A percentile compares a stretch with the other conserved stretches of the same genome.
phyloP scores from a whole-genome alignment of 1,140 invertebrate species.

The Tetramorium simillimum region DNA sequence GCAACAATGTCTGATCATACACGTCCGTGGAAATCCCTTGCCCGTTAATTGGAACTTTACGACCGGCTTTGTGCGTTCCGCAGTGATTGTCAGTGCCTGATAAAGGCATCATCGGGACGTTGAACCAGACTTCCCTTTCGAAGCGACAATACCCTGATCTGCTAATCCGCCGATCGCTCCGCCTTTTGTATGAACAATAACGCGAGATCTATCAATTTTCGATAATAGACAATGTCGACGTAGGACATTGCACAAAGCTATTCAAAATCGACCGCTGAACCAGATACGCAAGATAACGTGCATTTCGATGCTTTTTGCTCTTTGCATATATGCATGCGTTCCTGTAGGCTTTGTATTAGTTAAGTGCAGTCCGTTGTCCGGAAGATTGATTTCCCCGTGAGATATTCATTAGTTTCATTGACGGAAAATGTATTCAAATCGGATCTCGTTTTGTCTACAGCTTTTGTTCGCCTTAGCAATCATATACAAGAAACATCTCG shows the following conservation, averaged over 20 bases:
- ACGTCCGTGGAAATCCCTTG: constrained; percentile 23
- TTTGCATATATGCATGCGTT: not conserved
- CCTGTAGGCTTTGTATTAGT: not conserved
- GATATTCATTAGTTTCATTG: constrained; percentile 21
- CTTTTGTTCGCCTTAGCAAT: constrained; percentile 36
- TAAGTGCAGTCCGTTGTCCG: constrained; percentile 1
- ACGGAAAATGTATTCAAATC: constrained; percentile 25
- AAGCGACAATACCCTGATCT: constrained; percentile 9
- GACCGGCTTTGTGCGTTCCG: constrained; percentile 65
- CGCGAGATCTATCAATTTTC: constrained; percentile 35
- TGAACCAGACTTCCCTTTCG: constrained; percentile 62
- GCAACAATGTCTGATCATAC: constrained; percentile 24
- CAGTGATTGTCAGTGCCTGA: constrained; percentile 64
- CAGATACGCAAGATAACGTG: not conserved
- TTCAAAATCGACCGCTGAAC: not conserved
- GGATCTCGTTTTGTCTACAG: constrained; percentile 34
- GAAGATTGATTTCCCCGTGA: constrained; percentile 55
- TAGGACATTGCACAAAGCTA: not conserved
- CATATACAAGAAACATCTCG: constrained; percentile 24
- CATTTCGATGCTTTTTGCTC: not conserved
- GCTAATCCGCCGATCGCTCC: constrained; percentile 5
- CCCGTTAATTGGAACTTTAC: constrained; percentile 75
- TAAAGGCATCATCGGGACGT: constrained; percentile 72
- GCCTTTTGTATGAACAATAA: not conserved
- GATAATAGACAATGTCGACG: not conserved